Evolutionary conservation across 2,888 invertebrate genomes (phyloP), one percentile per base, ranked within the genome.

Genomic region (Sminthurinus aureus): DNA sequence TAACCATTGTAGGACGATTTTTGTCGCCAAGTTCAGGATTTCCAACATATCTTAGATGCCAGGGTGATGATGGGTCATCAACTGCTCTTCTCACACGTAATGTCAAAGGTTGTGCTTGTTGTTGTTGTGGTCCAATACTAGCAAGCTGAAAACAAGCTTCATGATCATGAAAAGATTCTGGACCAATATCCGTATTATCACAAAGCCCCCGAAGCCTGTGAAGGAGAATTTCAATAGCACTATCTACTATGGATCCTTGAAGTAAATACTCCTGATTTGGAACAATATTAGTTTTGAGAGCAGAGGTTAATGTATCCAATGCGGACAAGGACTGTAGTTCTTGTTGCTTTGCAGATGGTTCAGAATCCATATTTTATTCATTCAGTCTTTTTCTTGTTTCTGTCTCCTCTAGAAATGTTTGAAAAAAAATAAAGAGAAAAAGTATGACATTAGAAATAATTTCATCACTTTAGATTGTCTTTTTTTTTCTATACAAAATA

Each of bases 221-320:
- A 18, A 98, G 91, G 51, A 98, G 91, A 24, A 97, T 96, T 90
- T 98, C 97, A 11, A 97, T 96, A 52, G 96, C 95, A 20, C 94
- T 94, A 90, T 98, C 98, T 84, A 98, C 91, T 26, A 98, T 96
- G 20, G 98, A 98, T 4, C 98, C 98, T 92, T 98, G 96, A 4
- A 98, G 91, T 81, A 98, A 91, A 90, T 97, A 98, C 91, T 98
- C 98, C 90, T 98, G 96, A 90, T 97, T 96, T 0, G 97, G 97
- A 79, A 97, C 85, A 66, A 96, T 96, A 88, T 96, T 96, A 66
- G 94, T 94, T 89, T 94, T 95, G 51, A 96, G 89, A 4, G 96
- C 96, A 88, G 95, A 94, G 50, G 93, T 93, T 85, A 96, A 91
- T 73, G 94, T 95, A 88, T 96, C 95, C 88, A 95, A 93, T 0